These are phyloP conservation scores for Dissostichus mawsoni DNA, from an alignment of 2,113 vertebrate species.

Conservation along the genomic window DNA sequence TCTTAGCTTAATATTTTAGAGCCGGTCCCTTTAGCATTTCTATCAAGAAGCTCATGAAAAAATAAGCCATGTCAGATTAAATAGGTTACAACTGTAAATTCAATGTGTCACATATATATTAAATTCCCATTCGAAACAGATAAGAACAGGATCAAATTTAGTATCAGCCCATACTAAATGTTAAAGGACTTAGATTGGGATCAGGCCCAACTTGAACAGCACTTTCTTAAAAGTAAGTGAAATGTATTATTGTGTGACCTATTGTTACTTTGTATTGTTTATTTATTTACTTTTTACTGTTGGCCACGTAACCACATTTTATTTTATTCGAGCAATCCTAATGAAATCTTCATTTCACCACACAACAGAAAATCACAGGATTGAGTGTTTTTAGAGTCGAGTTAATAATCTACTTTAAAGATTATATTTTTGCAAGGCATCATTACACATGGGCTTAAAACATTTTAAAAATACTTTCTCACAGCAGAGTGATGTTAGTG, in stretches of 20 bases:
- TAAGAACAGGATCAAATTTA: background rate
- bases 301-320: background rate
- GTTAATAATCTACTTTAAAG: conserved; percentile 7
- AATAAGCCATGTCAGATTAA: background rate
- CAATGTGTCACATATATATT: background rate
- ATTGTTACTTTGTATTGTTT: background rate
- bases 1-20: background rate
- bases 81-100: background rate
- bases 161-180: background rate
- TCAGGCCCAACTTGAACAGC: background rate
- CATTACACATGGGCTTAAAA: background rate
- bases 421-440: background rate
- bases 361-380: background rate
- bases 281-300: background rate
- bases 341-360: background rate
- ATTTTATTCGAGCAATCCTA: background rate
- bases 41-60: conserved; percentile 11
- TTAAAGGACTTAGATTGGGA: background rate
- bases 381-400: background rate
- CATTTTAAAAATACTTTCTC: background rate
- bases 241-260: background rate
- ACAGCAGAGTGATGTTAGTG: background rate
- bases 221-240: background rate
- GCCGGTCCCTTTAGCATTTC: conserved; percentile 5
- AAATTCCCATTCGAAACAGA: background rate